A percentile compares a stretch with the other conserved stretches of the same genome.
Conservation (phyloP, 2,113 vertebrate genomes). For the Siniperca chuatsi region DNA sequence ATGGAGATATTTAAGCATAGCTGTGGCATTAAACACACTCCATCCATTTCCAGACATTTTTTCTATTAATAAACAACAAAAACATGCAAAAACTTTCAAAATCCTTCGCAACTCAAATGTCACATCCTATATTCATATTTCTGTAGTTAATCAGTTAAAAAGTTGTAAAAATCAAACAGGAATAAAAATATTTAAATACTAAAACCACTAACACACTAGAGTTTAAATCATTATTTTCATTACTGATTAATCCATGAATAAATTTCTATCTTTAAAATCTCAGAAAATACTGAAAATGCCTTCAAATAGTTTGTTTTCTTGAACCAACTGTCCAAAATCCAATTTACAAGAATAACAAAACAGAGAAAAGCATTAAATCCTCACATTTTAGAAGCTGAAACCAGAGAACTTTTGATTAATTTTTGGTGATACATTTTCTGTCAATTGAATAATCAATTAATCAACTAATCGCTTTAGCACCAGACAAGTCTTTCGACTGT, state of each 20-base stretch:
- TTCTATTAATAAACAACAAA: background rate
- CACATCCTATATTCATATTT: background rate
- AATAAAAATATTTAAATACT: background rate
- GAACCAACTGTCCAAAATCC: background rate
- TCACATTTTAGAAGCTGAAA: background rate
- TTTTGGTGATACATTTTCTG: background rate
- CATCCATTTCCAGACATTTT: background rate
- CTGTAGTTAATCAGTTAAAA: background rate
- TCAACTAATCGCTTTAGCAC: background rate
- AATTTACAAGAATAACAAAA: background rate
- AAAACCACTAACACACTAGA: background rate
- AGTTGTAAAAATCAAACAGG: background rate
- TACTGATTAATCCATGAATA: background rate
- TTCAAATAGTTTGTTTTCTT: background rate
- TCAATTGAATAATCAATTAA: background rate
- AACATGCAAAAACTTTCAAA: background rate
- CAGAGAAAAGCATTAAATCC: background rate
- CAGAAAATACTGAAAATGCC: background rate
- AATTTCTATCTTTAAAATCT: background rate
- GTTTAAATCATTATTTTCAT: background rate
- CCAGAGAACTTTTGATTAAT: background rate
- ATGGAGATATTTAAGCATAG: background rate
- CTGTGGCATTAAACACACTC: background rate
- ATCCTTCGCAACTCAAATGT: background rate
- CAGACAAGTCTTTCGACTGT: background rate